phyloP scores from a whole-genome alignment of 2,888 invertebrate genomes.

The Nysson spinosus region DNA sequence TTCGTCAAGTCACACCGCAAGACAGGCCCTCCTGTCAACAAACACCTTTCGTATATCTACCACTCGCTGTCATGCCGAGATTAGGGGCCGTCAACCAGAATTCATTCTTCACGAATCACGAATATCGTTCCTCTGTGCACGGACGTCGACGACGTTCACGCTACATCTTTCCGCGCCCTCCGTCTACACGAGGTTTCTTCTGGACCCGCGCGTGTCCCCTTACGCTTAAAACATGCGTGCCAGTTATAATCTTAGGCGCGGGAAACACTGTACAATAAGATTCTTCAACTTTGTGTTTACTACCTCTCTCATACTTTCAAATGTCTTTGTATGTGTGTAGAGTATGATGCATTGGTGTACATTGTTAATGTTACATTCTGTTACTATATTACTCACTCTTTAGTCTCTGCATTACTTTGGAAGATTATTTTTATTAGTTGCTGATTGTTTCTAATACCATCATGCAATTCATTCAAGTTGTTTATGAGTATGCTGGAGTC shows the following conservation, averaged over 20 bases:
- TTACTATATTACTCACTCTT: too few relatives aligned
- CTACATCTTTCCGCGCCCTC: conserved; percentile 1
- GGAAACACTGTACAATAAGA: conserved; percentile 21
- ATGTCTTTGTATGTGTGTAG: not conserved
- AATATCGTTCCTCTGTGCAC: conserved; percentile 5
- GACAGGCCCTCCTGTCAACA: conserved; percentile 20
- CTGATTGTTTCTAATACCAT: too few relatives aligned
- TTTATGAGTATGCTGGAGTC: too few relatives aligned
- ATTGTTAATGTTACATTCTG: too few relatives aligned
- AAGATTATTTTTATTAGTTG: too few relatives aligned
- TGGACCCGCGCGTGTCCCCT: conserved; percentile 7
- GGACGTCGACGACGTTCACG: conserved; percentile 3
- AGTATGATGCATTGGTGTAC: not conserved
- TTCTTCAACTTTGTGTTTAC: conserved; percentile 4
- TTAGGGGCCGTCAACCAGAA: not conserved
- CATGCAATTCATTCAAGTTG: too few relatives aligned
- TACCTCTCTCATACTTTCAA: not conserved
- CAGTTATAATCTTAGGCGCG: conserved; percentile 23
- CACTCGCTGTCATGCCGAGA: conserved; percentile 25
- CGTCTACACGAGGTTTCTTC: conserved; percentile 6
- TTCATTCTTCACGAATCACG: not conserved
- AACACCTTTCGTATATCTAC: not conserved
- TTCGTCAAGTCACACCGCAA: conserved; percentile 43
- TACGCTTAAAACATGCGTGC: conserved; percentile 15
- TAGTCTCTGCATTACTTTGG: too few relatives aligned